Base-by-base conservation (phyloP, 2,113 vertebrate species). In the Petromus typicus region DNA sequence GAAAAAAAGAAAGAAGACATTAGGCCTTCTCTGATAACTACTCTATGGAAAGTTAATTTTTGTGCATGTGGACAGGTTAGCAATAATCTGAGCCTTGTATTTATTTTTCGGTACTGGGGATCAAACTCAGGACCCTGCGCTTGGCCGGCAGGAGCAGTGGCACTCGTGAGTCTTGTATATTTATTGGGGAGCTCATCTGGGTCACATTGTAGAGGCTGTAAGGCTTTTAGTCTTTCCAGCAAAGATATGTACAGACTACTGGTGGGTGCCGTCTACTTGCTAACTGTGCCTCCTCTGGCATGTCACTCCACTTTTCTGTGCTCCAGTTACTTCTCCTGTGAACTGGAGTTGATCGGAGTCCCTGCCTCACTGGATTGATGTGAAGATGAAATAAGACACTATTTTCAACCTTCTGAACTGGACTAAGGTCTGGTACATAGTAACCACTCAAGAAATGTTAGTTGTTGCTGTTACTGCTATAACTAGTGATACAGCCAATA, bases 331-430 rank as follows among this genome's bases (percentile, higher is more conserved):
- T 51, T 85, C 64, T 83, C 18, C 76, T 91, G 18, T 61, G 69
- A 95, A 90, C 37, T n/a, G 67, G 78, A 92, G 43, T 66, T 84
- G 23, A 95, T 54, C 81, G 81, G 63, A 96, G n/a, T 27, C 48
- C 43, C 76, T 57, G 59, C 23, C 57, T 87, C 87, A n/a, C 3
- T 76, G 27, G 25, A 20, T 27, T 61, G n/a, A 51, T 81, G 25
- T 63, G 3, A 89, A 78, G 57, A 78, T 80, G 64, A 96, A 80
- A 89, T 83, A 17, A 40, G 4, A 63, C 54, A 76, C 23, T 25
- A 63, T 8, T 71, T 48, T 16, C 76, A 92, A 95, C 71, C 32
- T 90, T 67, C 69, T 79, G 25, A 48, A 40, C 43, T 45, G 79
- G 78, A 94, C 80, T 78, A 90, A 66, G 43, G 32, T 16, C 37